Evolutionary conservation across 2,113 vertebrate genomes (phyloP), one percentile per base, ranked within the genome.

Genomic region (Enhydra lutris): DNA sequence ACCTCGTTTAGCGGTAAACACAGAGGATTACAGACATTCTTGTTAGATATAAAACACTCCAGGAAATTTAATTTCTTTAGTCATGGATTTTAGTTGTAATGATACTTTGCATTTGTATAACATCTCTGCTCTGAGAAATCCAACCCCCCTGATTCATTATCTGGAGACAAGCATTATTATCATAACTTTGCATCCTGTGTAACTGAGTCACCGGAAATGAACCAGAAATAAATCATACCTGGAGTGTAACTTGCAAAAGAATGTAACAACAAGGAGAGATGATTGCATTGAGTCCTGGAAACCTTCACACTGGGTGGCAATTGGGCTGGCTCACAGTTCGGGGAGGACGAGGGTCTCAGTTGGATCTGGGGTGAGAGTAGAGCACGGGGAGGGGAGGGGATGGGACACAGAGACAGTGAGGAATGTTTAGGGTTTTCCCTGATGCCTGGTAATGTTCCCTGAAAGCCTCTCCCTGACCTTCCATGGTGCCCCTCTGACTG

Each of bases 31-130:
- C 96, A 98, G 97, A 97, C 98, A 98, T 97, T 97, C 97, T 97
- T 96, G 91, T 86, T 78, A 91, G 94, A 98, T 97, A 98, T 71
- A 93, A 98, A 98, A 93, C 98, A 97, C 97, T 97, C 95, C 98
- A 97, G 98, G 97, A 98, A 98, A 98, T 98, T 95, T 97, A 98
- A 98, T 98, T 98, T 98, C 97, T 98, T 91, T 91, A 93, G 97
- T 98, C 97, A 98, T 95, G 98, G 97, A 84, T 84, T 97, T 98
- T 47, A 94, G 93, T 85, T 45, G 29, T 91, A 97, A 97, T 97
- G 97, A 97, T 92, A 82, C 95, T 94, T 80, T 55, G 74, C 85
- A 45, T 97, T 98, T 94, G 93, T 97, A 87, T 78, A 97, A 84
- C 83, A 86, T 97, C 94, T 95, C 94, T 24, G 61, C 31, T 26